Percentiles rank a stretch among this genome's conserved stretches.
Conservation (phyloP, 2,888 invertebrate species). For the Cataglyphis altisquamis region DNA sequence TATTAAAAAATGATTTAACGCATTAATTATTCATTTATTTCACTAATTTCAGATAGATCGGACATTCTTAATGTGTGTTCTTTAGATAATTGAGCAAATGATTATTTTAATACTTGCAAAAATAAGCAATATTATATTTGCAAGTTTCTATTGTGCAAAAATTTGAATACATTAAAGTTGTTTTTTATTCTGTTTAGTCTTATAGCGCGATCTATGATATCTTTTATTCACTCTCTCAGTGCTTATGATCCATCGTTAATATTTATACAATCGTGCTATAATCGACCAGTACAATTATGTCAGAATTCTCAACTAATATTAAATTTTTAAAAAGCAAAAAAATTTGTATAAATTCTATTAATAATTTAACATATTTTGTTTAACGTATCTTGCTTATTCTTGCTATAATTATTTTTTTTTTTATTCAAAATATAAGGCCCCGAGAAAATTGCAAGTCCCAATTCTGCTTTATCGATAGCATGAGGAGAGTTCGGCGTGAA, state of each 20-base stretch:
- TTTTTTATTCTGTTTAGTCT: background rate
- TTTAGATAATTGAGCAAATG: background rate
- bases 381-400: background rate
- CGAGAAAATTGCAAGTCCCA: background rate
- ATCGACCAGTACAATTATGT: conserved; percentile 3
- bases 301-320: background rate
- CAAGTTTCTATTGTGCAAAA: background rate
- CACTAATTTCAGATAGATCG: background rate
- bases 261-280: conserved; percentile 13
- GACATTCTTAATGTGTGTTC: too few species aligned
- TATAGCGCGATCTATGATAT: conserved; percentile 61
- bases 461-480: conserved; percentile 70
- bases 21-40: background rate
- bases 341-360: background rate
- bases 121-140: background rate
- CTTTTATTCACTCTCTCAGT: conserved; percentile 39
- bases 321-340: background rate
- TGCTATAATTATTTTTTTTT: background rate
- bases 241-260: conserved; percentile 36
- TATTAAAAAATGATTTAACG: background rate
- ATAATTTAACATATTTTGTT: background rate
- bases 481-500: conserved; percentile 55
- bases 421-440: background rate
- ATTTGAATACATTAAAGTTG: background rate
- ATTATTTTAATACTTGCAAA: background rate